Base-by-base conservation (phyloP, 1,140 invertebrate genomes). In the Cheumatopsyche charites region DNA sequence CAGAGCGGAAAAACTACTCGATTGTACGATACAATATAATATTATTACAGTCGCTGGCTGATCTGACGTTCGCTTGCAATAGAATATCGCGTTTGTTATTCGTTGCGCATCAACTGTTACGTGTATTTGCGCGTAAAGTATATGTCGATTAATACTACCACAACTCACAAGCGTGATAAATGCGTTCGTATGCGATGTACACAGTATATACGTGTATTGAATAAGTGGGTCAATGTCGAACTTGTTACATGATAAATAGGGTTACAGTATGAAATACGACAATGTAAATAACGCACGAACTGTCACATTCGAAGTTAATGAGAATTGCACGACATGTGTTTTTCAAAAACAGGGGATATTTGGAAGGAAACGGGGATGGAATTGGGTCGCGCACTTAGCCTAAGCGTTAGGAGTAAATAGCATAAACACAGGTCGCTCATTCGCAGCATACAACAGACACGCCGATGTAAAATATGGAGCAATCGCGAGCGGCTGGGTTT, bases 221-320 rank as follows among this genome's bases (percentile, higher is more conserved):
- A 15, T 58, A 58, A 21, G 55, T 58, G 55, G 55, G 55, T 58
- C 55, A 58, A 23, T 58, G 55, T 58, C 55, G 23, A 58, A 55
- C 11, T 47, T 47, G 43, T 47, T 36, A 36, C 43, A 47, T 47
- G 43, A 47, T 47, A n/a, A 47, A 36, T 36, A 36, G 29, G 29
- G 29, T 36, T 36, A 36, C 9, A 36, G 29, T 36, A 4, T 36
- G 29, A 36, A 36, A 36, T 36, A 9, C 29, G 29, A 36, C 29
- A 36, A 36, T 36, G 29, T 36, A 36, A 36, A 36, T 36, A 36
- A n/a, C 9, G 29, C 9, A 4, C 29, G 29, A 9, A 36, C 9
- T 36, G 29, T 36, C 29, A 36, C 3, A 36, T 36, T 36, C 29
- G 29, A 9, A 36, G 9, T 4, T 3, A 3, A 36, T 36, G 29